phyloP scores from a whole-genome alignment of 2,797 vertebrate genomes.

The Trichosurus vulpecula region DNA sequence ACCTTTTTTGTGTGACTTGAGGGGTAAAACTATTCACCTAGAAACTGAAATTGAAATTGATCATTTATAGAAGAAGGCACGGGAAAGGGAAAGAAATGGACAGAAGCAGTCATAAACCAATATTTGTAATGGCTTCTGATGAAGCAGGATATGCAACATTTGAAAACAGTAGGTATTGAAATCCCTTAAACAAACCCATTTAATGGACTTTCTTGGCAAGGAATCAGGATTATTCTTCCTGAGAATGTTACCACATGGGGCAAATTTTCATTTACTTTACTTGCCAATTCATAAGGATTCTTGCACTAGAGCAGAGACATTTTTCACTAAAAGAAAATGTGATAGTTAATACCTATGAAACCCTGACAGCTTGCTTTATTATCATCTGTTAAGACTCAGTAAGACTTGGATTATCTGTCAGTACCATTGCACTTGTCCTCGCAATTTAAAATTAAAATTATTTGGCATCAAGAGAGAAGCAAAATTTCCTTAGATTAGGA shows the following conservation, averaged over 20 bases:
- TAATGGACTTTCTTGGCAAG: constrained; percentile 35
- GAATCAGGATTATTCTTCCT: constrained; percentile 31
- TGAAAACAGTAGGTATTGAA: constrained; percentile 30
- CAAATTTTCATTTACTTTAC: constrained; percentile 48
- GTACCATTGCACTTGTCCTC: constrained; percentile 29
- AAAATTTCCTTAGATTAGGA: constrained; percentile 43
- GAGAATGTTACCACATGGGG: constrained; percentile 14
- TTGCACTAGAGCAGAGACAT: constrained; percentile 30
- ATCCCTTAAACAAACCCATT: constrained; percentile 49
- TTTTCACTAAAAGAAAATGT: constrained; percentile 25
- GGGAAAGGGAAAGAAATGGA: constrained; percentile 43
- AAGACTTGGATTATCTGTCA: not conserved
- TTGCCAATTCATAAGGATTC: constrained; percentile 49
- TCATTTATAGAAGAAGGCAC: constrained; percentile 48
- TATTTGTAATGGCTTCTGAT: constrained; percentile 44
- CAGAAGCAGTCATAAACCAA: constrained; percentile 36
- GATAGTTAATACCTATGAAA: constrained; percentile 54
- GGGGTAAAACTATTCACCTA: constrained; percentile 25
- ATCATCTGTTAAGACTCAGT: constrained; percentile 12
- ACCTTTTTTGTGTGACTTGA: constrained; percentile 39
- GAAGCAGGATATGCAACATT: constrained; percentile 57
- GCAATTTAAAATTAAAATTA: constrained; percentile 51
- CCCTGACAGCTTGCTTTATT: constrained; percentile 24
- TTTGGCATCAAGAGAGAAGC: constrained; percentile 39
- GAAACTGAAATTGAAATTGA: constrained; percentile 27